Conservation (phyloP, 2,797 vertebrate species). For the Paguma larvata region DNA sequence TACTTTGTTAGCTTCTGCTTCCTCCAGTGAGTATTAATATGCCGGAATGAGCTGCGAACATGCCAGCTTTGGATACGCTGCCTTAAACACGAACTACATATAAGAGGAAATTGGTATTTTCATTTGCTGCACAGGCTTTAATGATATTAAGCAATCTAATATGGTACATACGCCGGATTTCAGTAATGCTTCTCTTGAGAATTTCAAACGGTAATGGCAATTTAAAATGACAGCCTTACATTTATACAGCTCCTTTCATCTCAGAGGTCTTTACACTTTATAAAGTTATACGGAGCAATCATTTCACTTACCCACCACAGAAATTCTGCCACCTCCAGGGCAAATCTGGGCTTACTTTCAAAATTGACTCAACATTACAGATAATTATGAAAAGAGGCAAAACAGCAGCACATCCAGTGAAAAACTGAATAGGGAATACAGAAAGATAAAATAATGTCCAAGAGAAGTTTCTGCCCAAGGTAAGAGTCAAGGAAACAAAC, state of each 20-base stretch:
- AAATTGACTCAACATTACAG: constrained; percentile 73
- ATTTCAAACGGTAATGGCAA: constrained; percentile 83
- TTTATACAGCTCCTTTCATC: constrained; percentile 82
- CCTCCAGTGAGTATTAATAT: constrained; percentile 71
- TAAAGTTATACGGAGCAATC: constrained; percentile 81
- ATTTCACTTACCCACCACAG: constrained; percentile 77
- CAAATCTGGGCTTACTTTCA: constrained; percentile 72
- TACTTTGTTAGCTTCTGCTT: constrained; percentile 77
- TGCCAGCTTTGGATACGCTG: constrained; percentile 65
- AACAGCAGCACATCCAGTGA: constrained; percentile 63
- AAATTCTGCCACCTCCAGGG: constrained; percentile 80
- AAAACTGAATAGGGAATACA: constrained; percentile 64
- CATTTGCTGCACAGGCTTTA: constrained; percentile 83
- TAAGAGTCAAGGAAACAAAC: constrained; percentile 69
- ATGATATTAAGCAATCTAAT: constrained; percentile 86
- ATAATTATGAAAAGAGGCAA: constrained; percentile 76
- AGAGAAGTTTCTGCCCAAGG: constrained; percentile 29
- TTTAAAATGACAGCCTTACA: constrained; percentile 84
- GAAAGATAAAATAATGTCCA: constrained; percentile 59
- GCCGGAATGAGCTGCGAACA: constrained; percentile 57
- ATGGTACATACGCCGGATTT: constrained; percentile 80
- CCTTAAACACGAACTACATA: constrained; percentile 73
- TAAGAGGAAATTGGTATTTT: constrained; percentile 83
- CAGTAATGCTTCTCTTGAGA: constrained; percentile 84
- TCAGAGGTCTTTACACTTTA: constrained; percentile 83